Percentiles rank a stretch among this genome's conserved stretches.
These are phyloP conservation scores for Butorides virescens DNA, from an alignment of 2,113 vertebrate species.

Conservation along the genomic window DNA sequence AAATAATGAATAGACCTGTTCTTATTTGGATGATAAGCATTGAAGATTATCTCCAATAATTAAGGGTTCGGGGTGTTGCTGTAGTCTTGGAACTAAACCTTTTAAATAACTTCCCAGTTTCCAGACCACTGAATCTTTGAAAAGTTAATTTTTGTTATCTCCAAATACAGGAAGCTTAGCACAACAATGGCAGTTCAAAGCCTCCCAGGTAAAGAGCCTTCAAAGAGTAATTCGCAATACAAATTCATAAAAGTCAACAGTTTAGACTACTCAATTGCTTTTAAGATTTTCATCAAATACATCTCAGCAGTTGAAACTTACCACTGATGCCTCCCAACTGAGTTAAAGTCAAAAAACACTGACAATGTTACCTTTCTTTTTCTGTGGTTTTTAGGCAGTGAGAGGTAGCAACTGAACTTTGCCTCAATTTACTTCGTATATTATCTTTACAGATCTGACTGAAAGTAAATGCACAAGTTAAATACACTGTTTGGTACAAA, in stretches of 20 bases:
- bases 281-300: slow-evolving; percentile 83
- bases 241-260: slow-evolving; percentile 81
- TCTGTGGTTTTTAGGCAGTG: slow-evolving; percentile 52
- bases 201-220: slow-evolving; percentile 78
- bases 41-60: slow-evolving; percentile 34
- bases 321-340: slow-evolving; percentile 76
- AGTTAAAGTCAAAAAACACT: slow-evolving; percentile 79
- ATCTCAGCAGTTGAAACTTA: slow-evolving; percentile 74
- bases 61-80: slow-evolving; percentile 23
- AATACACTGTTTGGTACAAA: background rate
- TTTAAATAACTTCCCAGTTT: slow-evolving; percentile 70
- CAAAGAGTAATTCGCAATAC: slow-evolving; percentile 76
- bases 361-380: slow-evolving; percentile 69
- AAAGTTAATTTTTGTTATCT: slow-evolving; percentile 82
- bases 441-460: slow-evolving; percentile 22
- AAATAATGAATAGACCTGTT: background rate
- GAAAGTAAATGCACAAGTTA: background rate
- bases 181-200: slow-evolving; percentile 78
- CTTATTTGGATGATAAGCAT: slow-evolving; percentile 7
- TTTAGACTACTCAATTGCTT: slow-evolving; percentile 77
- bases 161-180: slow-evolving; percentile 65
- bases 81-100: slow-evolving; percentile 55
- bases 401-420: slow-evolving; percentile 45
- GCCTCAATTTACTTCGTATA: slow-evolving; percentile 25
- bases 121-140: slow-evolving; percentile 74